Percentiles rank a stretch among this genome's conserved stretches.
Conservation (phyloP, 1,140 invertebrate species). For the Drosophila gunungcola region DNA sequence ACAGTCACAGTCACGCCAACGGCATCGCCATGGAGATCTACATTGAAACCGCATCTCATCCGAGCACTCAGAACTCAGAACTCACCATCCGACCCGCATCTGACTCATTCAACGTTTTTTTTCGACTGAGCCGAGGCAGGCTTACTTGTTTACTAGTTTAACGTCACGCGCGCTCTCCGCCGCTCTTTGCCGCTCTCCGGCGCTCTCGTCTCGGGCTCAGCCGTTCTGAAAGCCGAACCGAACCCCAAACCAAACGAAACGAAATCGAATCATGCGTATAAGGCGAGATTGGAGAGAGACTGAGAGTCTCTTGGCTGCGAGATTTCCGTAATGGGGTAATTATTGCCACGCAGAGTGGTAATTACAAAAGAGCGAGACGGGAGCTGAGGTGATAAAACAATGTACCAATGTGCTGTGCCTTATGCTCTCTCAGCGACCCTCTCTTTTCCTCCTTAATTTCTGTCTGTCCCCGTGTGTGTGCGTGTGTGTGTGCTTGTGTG, state of each 20-base stretch:
- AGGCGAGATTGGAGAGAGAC: conserved; percentile 20
- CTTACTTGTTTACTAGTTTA: conserved; percentile 16
- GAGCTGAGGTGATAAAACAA: conserved; percentile 66
- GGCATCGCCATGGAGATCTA: conserved; percentile 4
- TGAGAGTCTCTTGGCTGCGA: conserved; percentile 12
- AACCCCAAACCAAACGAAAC: background rate
- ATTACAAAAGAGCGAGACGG: conserved; percentile 69
- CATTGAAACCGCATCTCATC: conserved; percentile 7
- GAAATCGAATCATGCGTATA: conserved; percentile 38
- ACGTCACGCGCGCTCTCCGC: background rate
- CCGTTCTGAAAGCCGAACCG: background rate
- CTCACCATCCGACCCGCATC: conserved; percentile 58
- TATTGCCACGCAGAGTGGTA: conserved; percentile 77
- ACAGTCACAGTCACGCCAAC: conserved; percentile 13
- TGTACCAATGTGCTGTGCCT: conserved; percentile 60
- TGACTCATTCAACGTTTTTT: conserved; percentile 56
- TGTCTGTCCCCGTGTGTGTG: background rate
- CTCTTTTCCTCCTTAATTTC: conserved; percentile 23
- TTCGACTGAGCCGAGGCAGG: conserved; percentile 31
- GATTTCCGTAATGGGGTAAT: conserved; percentile 64
- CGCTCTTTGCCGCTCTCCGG: conserved; percentile 4
- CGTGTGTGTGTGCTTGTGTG: conserved; percentile 5
- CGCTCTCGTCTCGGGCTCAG: background rate
- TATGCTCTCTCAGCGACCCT: conserved; percentile 19
- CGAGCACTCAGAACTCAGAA: conserved; percentile 9